Evolutionary conservation across 2,888 invertebrate genomes (phyloP), one percentile per base, ranked within the genome.

Genomic region (Toxonevra muliebris): DNA sequence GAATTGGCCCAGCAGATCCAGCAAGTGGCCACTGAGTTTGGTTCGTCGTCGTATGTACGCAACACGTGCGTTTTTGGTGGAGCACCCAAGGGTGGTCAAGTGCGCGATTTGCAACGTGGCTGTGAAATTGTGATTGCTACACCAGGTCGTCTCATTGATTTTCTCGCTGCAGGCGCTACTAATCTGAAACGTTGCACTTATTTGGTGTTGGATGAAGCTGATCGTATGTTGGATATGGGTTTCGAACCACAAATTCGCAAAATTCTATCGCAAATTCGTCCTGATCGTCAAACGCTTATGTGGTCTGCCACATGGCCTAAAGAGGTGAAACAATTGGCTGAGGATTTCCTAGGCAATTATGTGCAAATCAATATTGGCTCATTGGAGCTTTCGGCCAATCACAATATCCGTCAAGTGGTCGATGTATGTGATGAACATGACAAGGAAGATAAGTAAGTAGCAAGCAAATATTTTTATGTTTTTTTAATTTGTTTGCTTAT

Each of bases 251-350:
- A 97, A 85, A 97, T 97, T 73, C 89, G 96, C 67, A 96, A 96
- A 86, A 96, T 97, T 79, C 90, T 97, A 74, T 94, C 95, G 81
- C 96, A 97, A 86, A 95, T 97, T 78, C 89, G 96, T 76, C 97
- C 97, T 57, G 97, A 97, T 83, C 88, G 98, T 79, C 98, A 98
- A 85, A 96, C 96, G 8, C 88, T 98, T 64, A 98, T 98, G 98
- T 98, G 97, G 96, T 96, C 96, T 72, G 98, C 98, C 0, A 98
- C 98, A 20, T 98, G 98, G 98, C 98, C 98, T 0, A 96, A 96
- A 81, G 98, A 98, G 88, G 97, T 98, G 0, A 90, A 93, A 76
- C 92, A 92, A 76, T 87, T 98, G 74, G 98, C 98, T 42, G 93
- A 94, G 79, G 98, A 98, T 83, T 98, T 97, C 85, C 88, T 98